Conservation (phyloP, 2,888 invertebrate genomes). For the Zygogramma bicolorata region DNA sequence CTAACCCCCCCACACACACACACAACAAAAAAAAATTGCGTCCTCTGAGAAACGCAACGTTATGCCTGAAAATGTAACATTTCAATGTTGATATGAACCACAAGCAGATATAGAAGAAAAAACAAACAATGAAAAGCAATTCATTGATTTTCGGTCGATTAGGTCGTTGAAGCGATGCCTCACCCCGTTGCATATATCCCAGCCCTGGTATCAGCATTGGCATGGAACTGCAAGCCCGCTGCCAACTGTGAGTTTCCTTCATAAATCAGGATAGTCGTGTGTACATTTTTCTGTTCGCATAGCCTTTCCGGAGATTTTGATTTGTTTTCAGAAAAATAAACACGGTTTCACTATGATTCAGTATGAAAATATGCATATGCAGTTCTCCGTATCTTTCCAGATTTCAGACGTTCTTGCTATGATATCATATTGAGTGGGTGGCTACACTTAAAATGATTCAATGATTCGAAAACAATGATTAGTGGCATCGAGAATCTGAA, state of each 20-base stretch:
- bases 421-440: no score
- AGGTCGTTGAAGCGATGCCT: background rate
- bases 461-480: background rate
- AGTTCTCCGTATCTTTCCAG: background rate
- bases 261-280: slow-evolving; percentile 40
- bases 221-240: slow-evolving; percentile 36
- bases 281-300: slow-evolving; percentile 36
- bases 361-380: background rate
- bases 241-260: slow-evolving; percentile 39
- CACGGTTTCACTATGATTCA: background rate
- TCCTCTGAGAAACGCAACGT: background rate
- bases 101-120: background rate
- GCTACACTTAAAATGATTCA: background rate
- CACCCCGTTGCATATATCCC: slow-evolving; percentile 30
- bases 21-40: background rate
- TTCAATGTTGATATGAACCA: background rate
- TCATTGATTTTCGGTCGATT: slow-evolving; percentile 1
- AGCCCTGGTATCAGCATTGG: slow-evolving; percentile 35
- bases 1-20: background rate
- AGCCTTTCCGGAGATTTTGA: slow-evolving; percentile 16
- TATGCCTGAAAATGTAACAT: no score
- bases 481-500: background rate
- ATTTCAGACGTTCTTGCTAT: background rate
- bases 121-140: background rate
- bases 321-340: background rate